Evolutionary conservation across 2,888 invertebrate genomes (phyloP).

Genomic region (Ophion obscuratus): DNA sequence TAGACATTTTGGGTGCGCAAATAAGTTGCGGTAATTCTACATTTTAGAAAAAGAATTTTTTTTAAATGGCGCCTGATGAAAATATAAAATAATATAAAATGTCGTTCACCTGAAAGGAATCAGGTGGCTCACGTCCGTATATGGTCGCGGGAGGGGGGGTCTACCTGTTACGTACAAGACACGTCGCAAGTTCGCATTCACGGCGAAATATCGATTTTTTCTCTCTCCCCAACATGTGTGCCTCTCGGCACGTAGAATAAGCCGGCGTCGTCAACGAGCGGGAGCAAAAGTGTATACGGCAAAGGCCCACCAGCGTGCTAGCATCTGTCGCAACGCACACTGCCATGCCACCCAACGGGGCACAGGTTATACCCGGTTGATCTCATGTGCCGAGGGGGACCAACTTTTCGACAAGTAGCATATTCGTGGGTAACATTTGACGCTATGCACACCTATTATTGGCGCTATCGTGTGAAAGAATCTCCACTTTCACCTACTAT

Average conservation of each 20-base stretch:
- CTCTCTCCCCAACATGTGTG: conserved; percentile 62
- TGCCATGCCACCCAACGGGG: conserved; percentile 52
- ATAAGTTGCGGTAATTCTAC: no score
- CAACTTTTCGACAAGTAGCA: conserved; percentile 33
- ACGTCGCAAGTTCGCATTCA: conserved; percentile 52
- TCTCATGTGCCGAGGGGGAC: conserved; percentile 40
- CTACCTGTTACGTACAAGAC: conserved; percentile 66
- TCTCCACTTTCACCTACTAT: not conserved
- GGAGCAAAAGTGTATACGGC: conserved; percentile 57
- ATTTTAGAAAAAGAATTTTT: no score
- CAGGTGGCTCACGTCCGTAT: conserved; percentile 46
- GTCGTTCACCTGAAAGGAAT: conserved; percentile 53
- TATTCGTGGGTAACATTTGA: not conserved
- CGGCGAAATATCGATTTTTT: conserved; percentile 79
- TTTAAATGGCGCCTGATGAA: conserved; percentile 1
- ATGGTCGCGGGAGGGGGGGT: not conserved
- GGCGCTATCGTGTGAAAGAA: not conserved
- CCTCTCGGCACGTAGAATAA: conserved; percentile 41
- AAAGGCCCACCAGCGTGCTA: conserved; percentile 69
- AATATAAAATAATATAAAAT: conserved; percentile 47
- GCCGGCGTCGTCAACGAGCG: conserved; percentile 38
- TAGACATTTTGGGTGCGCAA: no score
- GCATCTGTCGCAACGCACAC: conserved; percentile 73
- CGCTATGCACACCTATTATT: not conserved
- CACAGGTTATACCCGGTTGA: conserved; percentile 66